Base-by-base conservation (phyloP, 1,140 invertebrate species). In the Harpegnathos saltator region DNA sequence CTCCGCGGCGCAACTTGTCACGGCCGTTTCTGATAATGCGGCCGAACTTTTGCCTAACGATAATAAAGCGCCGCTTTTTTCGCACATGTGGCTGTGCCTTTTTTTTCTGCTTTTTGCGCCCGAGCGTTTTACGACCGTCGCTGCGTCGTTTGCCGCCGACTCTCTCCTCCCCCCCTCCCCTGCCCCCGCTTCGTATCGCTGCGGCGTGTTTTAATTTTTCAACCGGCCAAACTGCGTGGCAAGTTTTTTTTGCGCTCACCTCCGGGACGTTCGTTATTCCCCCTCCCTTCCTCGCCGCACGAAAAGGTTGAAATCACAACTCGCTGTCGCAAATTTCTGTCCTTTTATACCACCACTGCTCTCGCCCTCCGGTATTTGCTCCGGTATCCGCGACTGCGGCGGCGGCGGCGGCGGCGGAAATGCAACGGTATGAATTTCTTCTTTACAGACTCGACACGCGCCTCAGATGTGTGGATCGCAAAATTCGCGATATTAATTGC, bases 11-110 rank as follows among this genome's bases (percentile, higher is more conserved):
- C 65, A 81, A 81, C 68, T 71, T 72, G 66, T 81, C 77, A 72
- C 24, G 33, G 59, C 15, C 59, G 19, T 59, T 72, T 73, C 68
- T 61, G 77, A 81, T 81, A 77, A 77, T 77, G 69, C n/a, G 17
- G 9, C 38, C 54, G 48, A 77, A 77, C 62, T 68, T 77, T 77
- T 5, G 50, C 74, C 61, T 54, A 65, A 52, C 73, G 61, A 26
- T 65, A 77, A 77, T 77, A 77, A 77, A 77, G 19, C 33, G 14
- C n/a, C 33, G 26, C 56, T 74, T 61, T 61, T 72, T 72, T 56
- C 38, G 38, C 9, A 7, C 7, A 9, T 44, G 38, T 44, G 3
- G 3, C 1, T 58, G 19, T 11, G 14, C 22, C 22, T 22, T 22
- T 14, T 7, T 74, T 50, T 29, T 15, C n/a, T n/a, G 2, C 12